Conservation (phyloP, 2,113 vertebrate species). For the Sinosuthora webbiana region DNA sequence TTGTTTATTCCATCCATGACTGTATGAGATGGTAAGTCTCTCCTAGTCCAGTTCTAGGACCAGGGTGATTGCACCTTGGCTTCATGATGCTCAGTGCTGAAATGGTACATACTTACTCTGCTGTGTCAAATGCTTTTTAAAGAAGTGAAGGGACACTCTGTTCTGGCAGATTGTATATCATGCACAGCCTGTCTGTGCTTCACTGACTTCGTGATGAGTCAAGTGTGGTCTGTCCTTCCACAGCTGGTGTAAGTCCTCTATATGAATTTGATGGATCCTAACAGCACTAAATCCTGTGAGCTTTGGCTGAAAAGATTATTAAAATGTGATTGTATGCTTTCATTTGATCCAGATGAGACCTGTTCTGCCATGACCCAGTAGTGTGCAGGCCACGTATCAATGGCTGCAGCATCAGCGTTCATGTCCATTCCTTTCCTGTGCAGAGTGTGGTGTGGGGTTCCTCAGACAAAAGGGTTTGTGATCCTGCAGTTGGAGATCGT, state of each 20-base stretch:
- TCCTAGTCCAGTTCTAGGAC: not conserved
- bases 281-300: not conserved
- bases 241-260: not conserved
- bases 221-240: conserved; percentile 36
- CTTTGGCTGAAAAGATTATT: not conserved
- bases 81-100: not conserved
- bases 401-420: not conserved
- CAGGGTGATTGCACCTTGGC: rapidly evolving
- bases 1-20: rapidly evolving
- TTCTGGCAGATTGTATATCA: conserved; percentile 40
- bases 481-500: not conserved
- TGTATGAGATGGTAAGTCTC: not conserved
- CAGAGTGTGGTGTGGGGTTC: not conserved
- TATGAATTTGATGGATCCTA: not conserved
- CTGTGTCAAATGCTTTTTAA: conserved; percentile 50
- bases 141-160: conserved; percentile 41
- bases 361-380: not conserved
- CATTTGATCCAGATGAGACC: not conserved
- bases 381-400: not conserved
- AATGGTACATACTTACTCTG: not conserved
- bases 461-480: not conserved
- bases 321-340: not conserved
- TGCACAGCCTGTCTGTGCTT: conserved; percentile 9
- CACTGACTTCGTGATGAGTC: conserved; percentile 43
- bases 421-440: not conserved